A percentile compares a stretch with the other conserved stretches of the same genome.
These are phyloP conservation scores for Drosophila seguyi DNA, from an alignment of 1,140 invertebrate genomes.

Conservation along the genomic window DNA sequence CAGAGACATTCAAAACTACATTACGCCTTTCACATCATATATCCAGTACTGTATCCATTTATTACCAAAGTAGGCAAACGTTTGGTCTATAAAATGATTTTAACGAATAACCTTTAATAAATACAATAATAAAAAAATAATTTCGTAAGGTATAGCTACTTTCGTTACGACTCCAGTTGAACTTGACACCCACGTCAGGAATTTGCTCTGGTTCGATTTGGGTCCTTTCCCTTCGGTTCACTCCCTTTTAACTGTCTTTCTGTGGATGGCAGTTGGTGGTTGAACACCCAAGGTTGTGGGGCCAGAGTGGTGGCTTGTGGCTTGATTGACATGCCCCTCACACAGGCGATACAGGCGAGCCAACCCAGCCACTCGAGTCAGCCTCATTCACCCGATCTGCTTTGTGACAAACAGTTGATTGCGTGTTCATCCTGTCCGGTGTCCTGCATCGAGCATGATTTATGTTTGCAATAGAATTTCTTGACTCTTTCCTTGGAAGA, in stretches of 20 bases:
- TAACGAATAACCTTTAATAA: too few relatives aligned
- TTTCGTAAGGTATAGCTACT: not conserved
- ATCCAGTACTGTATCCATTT: too few relatives aligned
- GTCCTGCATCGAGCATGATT: slow-evolving; percentile 63
- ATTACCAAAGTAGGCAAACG: too few relatives aligned
- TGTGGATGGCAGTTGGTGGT: slow-evolving; percentile 16
- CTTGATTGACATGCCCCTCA: slow-evolving; percentile 60
- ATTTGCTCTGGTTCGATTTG: slow-evolving; percentile 14
- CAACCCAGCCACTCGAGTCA: slow-evolving; percentile 25
- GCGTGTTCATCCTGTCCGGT: slow-evolving; percentile 60
- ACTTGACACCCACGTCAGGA: slow-evolving; percentile 22
- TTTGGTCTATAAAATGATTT: too few relatives aligned
- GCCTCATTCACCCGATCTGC: slow-evolving; percentile 22
- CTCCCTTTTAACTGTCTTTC: slow-evolving; percentile 4
- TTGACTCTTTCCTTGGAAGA: slow-evolving; percentile 59
- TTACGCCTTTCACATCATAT: too few relatives aligned
- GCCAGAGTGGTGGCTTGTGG: slow-evolving; percentile 45
- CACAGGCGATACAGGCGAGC: slow-evolving; percentile 4
- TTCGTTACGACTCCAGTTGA: slow-evolving; percentile 6
- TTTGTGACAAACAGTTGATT: slow-evolving; percentile 80
- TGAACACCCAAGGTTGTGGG: slow-evolving; percentile 40
- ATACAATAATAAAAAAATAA: not conserved
- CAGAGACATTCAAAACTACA: too few relatives aligned
- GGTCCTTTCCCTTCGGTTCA: slow-evolving; percentile 12
- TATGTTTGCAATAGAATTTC: slow-evolving; percentile 79